phyloP scores from a whole-genome alignment of 2,888 invertebrate genomes.

The Coelogynopora nodosa region DNA sequence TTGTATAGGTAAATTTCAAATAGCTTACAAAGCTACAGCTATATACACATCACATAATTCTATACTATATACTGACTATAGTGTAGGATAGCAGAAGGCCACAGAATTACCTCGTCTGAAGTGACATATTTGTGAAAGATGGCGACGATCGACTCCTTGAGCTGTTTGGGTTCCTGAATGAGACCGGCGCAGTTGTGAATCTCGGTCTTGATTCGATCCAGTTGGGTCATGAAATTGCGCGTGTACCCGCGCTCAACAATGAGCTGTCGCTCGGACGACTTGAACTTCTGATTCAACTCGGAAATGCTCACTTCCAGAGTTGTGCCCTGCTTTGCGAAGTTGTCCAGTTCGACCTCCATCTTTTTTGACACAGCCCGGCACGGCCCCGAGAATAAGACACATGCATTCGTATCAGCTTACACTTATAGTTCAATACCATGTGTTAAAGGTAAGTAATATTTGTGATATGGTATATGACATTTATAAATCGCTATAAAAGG shows the following conservation, averaged over 20 bases:
- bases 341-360: constrained; percentile 78
- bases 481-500: too few relatives aligned
- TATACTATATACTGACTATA: too few relatives aligned
- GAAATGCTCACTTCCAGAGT: constrained; percentile 72
- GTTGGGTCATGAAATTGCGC: constrained; percentile 61
- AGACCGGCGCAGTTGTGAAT: constrained; percentile 74
- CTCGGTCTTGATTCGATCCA: constrained; percentile 76
- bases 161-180: constrained; percentile 72
- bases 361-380: constrained; percentile 70
- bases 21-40: too few relatives aligned
- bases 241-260: constrained; percentile 66
- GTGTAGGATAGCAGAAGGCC: too few relatives aligned
- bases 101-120: constrained; percentile 61
- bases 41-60: too few relatives aligned
- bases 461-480: too few relatives aligned
- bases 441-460: too few relatives aligned
- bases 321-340: constrained; percentile 72
- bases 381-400: too few relatives aligned
- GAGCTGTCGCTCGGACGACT: constrained; percentile 71
- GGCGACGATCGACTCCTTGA: constrained; percentile 65
- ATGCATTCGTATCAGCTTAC: too few relatives aligned
- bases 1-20: too few relatives aligned
- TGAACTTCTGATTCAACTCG: constrained; percentile 74
- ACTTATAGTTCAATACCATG: too few relatives aligned
- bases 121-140: constrained; percentile 62